Conservation (phyloP, 2,888 invertebrate species). For the Colostygia pectinataria region DNA sequence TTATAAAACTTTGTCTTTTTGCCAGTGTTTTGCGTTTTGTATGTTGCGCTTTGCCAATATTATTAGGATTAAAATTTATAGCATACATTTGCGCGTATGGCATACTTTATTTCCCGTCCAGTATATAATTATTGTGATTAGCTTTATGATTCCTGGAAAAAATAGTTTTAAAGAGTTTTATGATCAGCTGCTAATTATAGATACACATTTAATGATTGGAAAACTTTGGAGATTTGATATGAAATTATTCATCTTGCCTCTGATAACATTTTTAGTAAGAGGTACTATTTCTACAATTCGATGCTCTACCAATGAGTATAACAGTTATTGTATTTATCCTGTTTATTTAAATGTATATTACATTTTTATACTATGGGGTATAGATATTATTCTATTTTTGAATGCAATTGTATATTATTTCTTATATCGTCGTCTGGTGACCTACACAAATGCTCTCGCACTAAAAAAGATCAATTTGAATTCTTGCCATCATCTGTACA, state of each 20-base stretch:
- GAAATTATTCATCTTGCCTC: not conserved
- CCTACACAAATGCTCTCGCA: not conserved
- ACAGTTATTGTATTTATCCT: not conserved
- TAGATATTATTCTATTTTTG: not conserved
- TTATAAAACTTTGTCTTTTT: not conserved
- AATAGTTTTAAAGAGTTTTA: slow-evolving; percentile 2
- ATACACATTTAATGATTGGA: not conserved
- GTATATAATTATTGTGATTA: not conserved
- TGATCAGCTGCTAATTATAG: not conserved
- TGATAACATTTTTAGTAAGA: not conserved
- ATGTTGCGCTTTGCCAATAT: not conserved
- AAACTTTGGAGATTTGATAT: slow-evolving; percentile 1
- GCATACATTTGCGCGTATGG: not conserved
- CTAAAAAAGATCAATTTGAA: not conserved
- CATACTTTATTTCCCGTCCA: not conserved
- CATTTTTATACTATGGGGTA: not conserved
- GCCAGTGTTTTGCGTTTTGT: not conserved
- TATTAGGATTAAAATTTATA: not conserved
- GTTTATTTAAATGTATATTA: not conserved
- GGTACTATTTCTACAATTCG: too few species aligned
- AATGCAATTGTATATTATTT: slow-evolving; percentile 3
- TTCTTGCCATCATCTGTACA: slow-evolving; percentile 1
- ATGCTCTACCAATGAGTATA: not conserved
- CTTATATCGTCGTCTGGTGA: slow-evolving; percentile 1
- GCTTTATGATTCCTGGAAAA: not conserved